Evolutionary conservation across 1,140 invertebrate genomes (phyloP).

Genomic region (Bombus superbus): DNA sequence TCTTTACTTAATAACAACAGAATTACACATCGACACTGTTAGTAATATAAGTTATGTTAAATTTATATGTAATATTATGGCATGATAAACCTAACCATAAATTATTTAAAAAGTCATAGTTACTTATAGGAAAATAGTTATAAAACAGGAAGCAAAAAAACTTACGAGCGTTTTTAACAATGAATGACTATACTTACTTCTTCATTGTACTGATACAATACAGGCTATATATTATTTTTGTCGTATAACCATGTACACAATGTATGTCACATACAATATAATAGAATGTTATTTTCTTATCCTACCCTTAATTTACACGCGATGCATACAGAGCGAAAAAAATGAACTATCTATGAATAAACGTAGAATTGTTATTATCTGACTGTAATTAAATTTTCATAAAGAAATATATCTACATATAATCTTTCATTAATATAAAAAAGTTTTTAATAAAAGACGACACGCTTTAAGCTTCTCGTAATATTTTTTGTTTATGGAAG

Average conservation of each 20-base stretch:
- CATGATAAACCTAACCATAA: not conserved
- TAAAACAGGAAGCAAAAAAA: not conserved
- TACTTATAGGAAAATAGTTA: not conserved
- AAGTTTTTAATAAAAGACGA: not conserved
- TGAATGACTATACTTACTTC: not conserved
- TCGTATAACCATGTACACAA: not conserved
- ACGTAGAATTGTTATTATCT: not conserved
- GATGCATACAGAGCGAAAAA: not conserved
- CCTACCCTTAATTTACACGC: not conserved
- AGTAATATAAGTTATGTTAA: not conserved
- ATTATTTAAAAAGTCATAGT: not conserved
- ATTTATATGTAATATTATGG: not conserved
- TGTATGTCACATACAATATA: not conserved
- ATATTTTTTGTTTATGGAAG: constrained; percentile 7
- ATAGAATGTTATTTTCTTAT: too few species aligned
- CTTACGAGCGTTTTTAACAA: not conserved
- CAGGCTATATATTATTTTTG: not conserved
- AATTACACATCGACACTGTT: not conserved
- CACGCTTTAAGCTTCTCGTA: not conserved
- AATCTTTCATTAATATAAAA: not conserved
- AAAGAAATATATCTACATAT: not conserved
- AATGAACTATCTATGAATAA: not conserved
- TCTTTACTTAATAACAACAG: not conserved
- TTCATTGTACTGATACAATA: not conserved
- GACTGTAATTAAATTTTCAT: not conserved